phyloP scores from a whole-genome alignment of 35 echinoderm and acorn worm genomes.

The Antedon bifida region DNA sequence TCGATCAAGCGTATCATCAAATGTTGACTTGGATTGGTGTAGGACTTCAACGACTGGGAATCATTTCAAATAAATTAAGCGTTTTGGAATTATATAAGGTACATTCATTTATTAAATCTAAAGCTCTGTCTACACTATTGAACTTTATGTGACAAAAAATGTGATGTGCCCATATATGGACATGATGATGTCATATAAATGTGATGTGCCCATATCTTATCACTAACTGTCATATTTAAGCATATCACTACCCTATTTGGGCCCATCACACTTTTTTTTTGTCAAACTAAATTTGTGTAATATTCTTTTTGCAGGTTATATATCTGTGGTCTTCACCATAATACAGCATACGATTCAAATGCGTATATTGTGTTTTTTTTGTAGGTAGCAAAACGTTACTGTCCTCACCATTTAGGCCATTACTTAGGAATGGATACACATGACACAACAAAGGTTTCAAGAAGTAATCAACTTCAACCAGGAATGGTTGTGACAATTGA shows the following conservation, averaged over 20 bases:
- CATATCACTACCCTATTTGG: too few relatives aligned
- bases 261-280: too few relatives aligned
- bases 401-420: constrained; percentile 91
- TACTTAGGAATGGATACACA: constrained; percentile 95
- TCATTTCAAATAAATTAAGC: constrained; percentile 29
- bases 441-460: constrained; percentile 64
- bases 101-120: background rate
- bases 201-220: too few relatives aligned
- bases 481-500: constrained; percentile 95
- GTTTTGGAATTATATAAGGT: constrained; percentile 51
- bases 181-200: too few relatives aligned
- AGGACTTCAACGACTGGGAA: constrained; percentile 53
- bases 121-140: too few relatives aligned
- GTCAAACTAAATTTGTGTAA: too few relatives aligned
- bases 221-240: too few relatives aligned
- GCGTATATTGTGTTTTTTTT: background rate
- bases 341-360: background rate
- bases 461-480: constrained; percentile 71
- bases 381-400: constrained; percentile 60
- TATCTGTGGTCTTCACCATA: too few relatives aligned
- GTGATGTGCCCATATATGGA: too few relatives aligned
- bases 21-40: constrained; percentile 63
- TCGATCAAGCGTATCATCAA: constrained; percentile 73
- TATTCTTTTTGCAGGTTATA: too few relatives aligned
- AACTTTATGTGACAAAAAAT: too few relatives aligned